Percentiles rank a stretch among this genome's conserved stretches.
phyloP scores from a whole-genome alignment of 2,888 invertebrate species.

The Pantelozetes paolii region DNA sequence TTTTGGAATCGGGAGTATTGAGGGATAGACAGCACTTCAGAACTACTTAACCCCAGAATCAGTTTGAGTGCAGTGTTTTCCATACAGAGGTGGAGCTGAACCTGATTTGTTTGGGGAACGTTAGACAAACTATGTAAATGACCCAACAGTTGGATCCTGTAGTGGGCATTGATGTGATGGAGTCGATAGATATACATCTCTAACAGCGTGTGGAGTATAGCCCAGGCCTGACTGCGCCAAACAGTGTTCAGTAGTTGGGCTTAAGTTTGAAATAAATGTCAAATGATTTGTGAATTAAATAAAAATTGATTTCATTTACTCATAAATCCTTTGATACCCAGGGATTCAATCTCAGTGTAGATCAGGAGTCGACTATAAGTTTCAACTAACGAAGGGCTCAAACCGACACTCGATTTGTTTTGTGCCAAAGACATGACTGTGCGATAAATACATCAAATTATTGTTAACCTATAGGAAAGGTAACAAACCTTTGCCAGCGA shows the following conservation, averaged over 20 bases:
- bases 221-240: slow-evolving; percentile 89
- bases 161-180: slow-evolving; percentile 94
- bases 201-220: slow-evolving; percentile 85
- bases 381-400: slow-evolving; percentile 87
- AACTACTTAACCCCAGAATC: slow-evolving; percentile 84
- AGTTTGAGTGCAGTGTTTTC: slow-evolving; percentile 81
- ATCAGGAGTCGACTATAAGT: slow-evolving; percentile 88
- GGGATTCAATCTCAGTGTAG: slow-evolving; percentile 92
- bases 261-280: slow-evolving; percentile 51
- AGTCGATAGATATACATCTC: slow-evolving; percentile 96
- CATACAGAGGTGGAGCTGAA: slow-evolving; percentile 85
- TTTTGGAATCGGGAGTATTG: slow-evolving; percentile 82
- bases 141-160: slow-evolving; percentile 82
- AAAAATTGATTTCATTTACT: slow-evolving; percentile 57
- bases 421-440: slow-evolving; percentile 86
- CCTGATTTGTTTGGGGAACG: slow-evolving; percentile 89
- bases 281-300: neutral
- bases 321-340: slow-evolving; percentile 93
- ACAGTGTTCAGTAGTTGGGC: slow-evolving; percentile 83
- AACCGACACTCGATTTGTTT: slow-evolving; percentile 67
- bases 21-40: slow-evolving; percentile 74
- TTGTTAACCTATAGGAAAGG: too few species aligned
- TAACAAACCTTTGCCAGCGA: slow-evolving; percentile 70
- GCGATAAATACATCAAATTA: too few species aligned
- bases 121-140: slow-evolving; percentile 86